phyloP scores from a whole-genome alignment of 2,888 invertebrate species.

The Pseudanteris insignis region DNA sequence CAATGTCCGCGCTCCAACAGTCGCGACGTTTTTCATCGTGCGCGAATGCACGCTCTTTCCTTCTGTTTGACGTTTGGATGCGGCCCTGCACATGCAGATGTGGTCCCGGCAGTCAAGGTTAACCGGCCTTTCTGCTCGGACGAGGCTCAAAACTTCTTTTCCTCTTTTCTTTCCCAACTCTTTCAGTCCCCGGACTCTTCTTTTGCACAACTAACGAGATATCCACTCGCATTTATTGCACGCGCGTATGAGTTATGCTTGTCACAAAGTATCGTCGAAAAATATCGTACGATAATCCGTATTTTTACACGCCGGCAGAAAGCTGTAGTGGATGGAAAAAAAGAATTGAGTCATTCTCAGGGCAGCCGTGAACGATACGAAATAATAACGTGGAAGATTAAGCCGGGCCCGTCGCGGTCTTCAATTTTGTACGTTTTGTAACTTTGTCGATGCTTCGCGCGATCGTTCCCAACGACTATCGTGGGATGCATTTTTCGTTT shows the following conservation, averaged over 20 bases:
- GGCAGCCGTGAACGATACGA: no score
- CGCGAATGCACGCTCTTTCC: conserved; percentile 3
- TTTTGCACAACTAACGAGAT: conserved; percentile 57
- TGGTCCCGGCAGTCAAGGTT: conserved; percentile 62
- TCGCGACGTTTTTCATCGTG: conserved; percentile 1
- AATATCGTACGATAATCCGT: conserved; percentile 20
- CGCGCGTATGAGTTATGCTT: conserved; percentile 35
- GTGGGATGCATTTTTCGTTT: no score
- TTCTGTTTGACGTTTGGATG: conserved; percentile 42
- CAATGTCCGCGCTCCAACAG: no score
- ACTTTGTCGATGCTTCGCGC: no score
- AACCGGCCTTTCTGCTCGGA: conserved; percentile 58
- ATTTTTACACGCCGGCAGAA: conserved; percentile 11
- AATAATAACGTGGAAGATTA: no score
- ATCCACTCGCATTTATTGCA: conserved; percentile 48
- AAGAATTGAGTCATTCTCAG: no score
- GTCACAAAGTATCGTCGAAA: conserved; percentile 33
- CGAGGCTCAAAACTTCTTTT: conserved; percentile 48
- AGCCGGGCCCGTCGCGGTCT: no score
- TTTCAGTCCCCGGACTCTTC: conserved; percentile 37
- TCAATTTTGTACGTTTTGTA: no score
- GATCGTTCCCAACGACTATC: no score
- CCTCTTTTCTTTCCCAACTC: conserved; percentile 41
- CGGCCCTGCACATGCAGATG: conserved; percentile 54
- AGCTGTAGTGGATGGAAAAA: no score